Evolutionary conservation across 2,797 vertebrate genomes (phyloP).

Genomic region (Cetoscarus ocellatus): DNA sequence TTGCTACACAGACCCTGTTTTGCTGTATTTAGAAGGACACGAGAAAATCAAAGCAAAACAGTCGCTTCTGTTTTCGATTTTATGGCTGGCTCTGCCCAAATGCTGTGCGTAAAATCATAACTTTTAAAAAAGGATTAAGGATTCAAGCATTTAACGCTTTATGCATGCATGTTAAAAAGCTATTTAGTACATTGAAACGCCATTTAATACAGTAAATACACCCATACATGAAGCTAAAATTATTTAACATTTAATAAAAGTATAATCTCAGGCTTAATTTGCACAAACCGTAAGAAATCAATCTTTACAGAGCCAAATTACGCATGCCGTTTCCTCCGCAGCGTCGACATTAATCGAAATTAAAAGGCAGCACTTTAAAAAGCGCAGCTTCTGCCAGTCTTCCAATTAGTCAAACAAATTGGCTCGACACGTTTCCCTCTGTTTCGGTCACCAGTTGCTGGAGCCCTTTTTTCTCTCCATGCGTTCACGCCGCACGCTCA

Average conservation of each 20-base stretch:
- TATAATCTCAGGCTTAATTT: conserved; percentile 22
- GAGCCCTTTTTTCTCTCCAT: conserved; percentile 7
- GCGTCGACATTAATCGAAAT: conserved; percentile 24
- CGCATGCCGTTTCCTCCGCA: conserved; percentile 35
- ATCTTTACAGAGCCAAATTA: conserved; percentile 24
- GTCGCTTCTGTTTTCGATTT: too few relatives aligned
- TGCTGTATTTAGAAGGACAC: too few relatives aligned
- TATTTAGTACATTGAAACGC: too few relatives aligned
- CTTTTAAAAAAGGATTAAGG: too few relatives aligned
- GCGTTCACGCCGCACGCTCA: conserved; percentile 39
- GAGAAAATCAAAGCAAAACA: too few relatives aligned
- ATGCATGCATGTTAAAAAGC: too few relatives aligned
- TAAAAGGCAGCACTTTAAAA: conserved; percentile 41
- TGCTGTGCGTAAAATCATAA: too few relatives aligned
- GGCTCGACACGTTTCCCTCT: conserved; percentile 45
- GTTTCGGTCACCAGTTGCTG: conserved; percentile 64
- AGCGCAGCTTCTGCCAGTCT: conserved; percentile 42
- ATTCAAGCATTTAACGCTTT: too few relatives aligned
- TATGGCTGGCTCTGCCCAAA: too few relatives aligned
- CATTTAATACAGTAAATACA: background rate
- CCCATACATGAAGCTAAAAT: background rate
- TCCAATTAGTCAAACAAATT: conserved; percentile 57
- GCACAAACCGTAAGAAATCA: conserved; percentile 47
- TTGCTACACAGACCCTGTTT: too few relatives aligned
- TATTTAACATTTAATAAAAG: background rate